Evolutionary conservation across 2,113 vertebrate genomes (phyloP), one percentile per base, ranked within the genome.

Genomic region (Myotis brandtii): DNA sequence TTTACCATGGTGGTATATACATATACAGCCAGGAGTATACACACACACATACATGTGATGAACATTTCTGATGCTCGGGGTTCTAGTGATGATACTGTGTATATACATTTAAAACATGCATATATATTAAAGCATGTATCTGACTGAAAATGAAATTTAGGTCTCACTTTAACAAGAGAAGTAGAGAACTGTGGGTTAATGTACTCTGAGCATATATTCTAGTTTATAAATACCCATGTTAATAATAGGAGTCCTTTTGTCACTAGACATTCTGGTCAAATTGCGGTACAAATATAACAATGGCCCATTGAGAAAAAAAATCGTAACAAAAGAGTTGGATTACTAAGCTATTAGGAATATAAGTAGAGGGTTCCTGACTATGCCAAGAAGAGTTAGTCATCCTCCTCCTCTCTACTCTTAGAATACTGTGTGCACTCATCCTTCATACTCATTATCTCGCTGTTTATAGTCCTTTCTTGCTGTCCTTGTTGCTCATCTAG

Each of bases 311-410:
- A 86, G 11, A 86, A 84, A 91, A 9, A 9, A 72, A 79, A 67
- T 82, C 27, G 6, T 94, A 37, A 89, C 14, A 86, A 23, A 82
- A 70, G 72, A 85, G 67, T 83, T 91, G 27, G 70, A 52, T 50
- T 94, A 32, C 0, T 62, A 83, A 3, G 62, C 40, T 96, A 73
- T 69, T 73, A 69, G 62, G 32, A 89, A 76, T 69, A 10, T n/a
- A 88, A 88, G n/a, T 43, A 82, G 88, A 95, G 48, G n/a, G 64
- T 82, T 96, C 13, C 72, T 91, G 52, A 54, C 48, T 34, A 81
- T 5, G 11, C 43, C 12, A 43, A 76, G 46, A 62, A 85, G 56
- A 72, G 23, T 18, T 34, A 62, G 54, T 82, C 40, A 56, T 93
- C 77, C 12, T 72, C 20, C 30, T 93, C 11, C 43, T 79, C 14